phyloP scores from a whole-genome alignment of 2,797 vertebrate genomes.

The Huso huso region DNA sequence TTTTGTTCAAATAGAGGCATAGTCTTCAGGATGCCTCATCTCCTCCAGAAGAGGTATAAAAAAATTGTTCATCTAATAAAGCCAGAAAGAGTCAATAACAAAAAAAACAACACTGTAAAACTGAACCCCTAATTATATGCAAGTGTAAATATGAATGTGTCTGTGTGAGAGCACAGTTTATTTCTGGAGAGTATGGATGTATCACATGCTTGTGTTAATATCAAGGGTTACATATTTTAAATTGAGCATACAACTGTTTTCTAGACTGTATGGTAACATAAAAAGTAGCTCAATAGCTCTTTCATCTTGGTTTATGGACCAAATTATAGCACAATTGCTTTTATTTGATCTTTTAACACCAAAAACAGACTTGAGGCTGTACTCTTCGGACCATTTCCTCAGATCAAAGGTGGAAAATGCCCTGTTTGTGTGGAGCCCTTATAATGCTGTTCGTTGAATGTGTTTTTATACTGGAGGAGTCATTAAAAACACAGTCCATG shows the following conservation, averaged over 20 bases:
- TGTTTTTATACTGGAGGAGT: slow-evolving; percentile 9
- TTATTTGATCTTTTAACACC: slow-evolving; percentile 63
- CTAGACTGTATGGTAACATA: background rate
- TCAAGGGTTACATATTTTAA: background rate
- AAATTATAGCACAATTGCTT: slow-evolving; percentile 67
- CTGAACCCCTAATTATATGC: too few species aligned
- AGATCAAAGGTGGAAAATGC: slow-evolving; percentile 52
- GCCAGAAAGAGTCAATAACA: too few species aligned
- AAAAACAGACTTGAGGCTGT: slow-evolving; percentile 52
- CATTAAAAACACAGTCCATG: slow-evolving; percentile 17
- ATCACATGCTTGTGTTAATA: background rate
- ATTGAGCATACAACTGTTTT: background rate
- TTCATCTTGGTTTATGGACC: slow-evolving; percentile 57
- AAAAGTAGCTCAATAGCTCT: slow-evolving; percentile 35
- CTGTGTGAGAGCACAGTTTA: too few species aligned
- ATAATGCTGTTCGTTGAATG: slow-evolving; percentile 2
- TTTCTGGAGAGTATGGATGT: too few species aligned
- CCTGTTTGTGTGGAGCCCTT: slow-evolving; percentile 35
- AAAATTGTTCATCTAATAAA: too few species aligned
- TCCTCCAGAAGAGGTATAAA: too few species aligned
- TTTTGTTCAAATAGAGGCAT: too few species aligned
- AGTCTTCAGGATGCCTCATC: too few species aligned
- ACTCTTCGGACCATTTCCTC: slow-evolving; percentile 51
- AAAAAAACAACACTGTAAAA: too few species aligned
- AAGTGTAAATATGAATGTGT: too few species aligned